A percentile compares a stretch with the other conserved stretches of the same genome.
phyloP scores from a whole-genome alignment of 2,113 vertebrate genomes.

The Nanger granti region DNA sequence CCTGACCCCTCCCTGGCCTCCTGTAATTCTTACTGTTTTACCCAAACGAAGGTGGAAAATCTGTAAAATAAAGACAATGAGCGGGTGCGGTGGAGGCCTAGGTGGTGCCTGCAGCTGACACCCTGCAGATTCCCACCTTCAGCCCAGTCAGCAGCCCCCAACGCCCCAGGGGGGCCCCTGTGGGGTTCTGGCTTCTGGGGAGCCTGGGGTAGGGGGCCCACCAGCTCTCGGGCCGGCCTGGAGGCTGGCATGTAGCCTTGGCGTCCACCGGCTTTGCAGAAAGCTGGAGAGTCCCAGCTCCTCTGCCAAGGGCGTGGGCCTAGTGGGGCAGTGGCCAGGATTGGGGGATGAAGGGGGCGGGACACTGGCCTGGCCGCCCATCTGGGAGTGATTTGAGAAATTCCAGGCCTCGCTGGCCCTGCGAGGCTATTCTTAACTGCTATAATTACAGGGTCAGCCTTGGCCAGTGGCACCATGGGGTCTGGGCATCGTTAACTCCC shows the following conservation, averaged over 20 bases:
- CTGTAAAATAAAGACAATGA: background rate
- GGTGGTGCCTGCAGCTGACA: background rate
- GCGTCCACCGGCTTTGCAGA: background rate
- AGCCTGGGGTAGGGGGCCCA: background rate
- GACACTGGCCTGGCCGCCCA: conserved; percentile 48
- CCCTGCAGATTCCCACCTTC: background rate
- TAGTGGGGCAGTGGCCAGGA: background rate
- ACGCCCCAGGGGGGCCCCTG: background rate
- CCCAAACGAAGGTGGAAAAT: conserved; percentile 34
- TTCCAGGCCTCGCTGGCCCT: conserved; percentile 38
- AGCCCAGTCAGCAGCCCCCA: background rate
- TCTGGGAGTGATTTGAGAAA: conserved; percentile 76
- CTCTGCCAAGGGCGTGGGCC: background rate
- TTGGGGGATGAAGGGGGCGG: background rate
- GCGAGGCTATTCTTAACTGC: conserved; percentile 72
- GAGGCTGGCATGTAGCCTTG: background rate
- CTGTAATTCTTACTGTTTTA: background rate
- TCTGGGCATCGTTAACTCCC: conserved; percentile 56
- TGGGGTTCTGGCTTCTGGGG: background rate
- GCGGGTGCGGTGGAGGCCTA: background rate
- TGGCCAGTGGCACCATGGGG: conserved; percentile 33
- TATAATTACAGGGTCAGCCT: conserved; percentile 69
- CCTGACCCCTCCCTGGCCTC: background rate
- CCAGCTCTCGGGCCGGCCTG: background rate
- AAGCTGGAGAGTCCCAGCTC: background rate